Conservation (phyloP, 2,888 invertebrate species). For the Hydriomena furcata region DNA sequence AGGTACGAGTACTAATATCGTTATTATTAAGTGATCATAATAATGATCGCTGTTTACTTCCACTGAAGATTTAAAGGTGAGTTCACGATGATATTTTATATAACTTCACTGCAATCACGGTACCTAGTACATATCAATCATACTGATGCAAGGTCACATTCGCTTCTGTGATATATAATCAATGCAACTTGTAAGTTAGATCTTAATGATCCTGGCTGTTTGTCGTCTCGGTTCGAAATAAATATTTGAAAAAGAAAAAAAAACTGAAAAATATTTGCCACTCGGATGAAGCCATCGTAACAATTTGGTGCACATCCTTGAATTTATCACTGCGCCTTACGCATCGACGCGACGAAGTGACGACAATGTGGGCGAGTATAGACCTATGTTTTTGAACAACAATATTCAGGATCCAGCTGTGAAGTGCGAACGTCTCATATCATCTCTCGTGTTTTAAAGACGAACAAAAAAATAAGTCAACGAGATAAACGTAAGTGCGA, state of each 20-base stretch:
- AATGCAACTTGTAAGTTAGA: constrained; percentile 10
- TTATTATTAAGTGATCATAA: constrained; percentile 14
- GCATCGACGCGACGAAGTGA: constrained; percentile 20
- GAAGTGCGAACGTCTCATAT: constrained; percentile 22
- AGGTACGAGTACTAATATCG: constrained; percentile 17
- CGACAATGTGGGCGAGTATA: constrained; percentile 25
- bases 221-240: not conserved
- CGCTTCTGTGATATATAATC: constrained; percentile 6
- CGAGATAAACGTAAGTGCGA: constrained; percentile 3
- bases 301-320: constrained; percentile 36
- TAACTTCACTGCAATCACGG: constrained; percentile 12
- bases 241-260: not conserved
- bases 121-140: constrained; percentile 9
- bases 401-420: constrained; percentile 32
- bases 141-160: constrained; percentile 4
- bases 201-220: constrained; percentile 4
- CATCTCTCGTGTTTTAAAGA: constrained; percentile 12
- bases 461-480: constrained; percentile 4
- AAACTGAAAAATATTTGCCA: not conserved
- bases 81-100: constrained; percentile 12
- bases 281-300: constrained; percentile 12
- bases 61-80: constrained; percentile 15
- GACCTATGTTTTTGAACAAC: constrained; percentile 25
- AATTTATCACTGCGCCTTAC: constrained; percentile 27
- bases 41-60: constrained; percentile 23